These are phyloP conservation scores for Coelinius sp. DNA, from an alignment of 2,888 invertebrate species.

Conservation along the genomic window DNA sequence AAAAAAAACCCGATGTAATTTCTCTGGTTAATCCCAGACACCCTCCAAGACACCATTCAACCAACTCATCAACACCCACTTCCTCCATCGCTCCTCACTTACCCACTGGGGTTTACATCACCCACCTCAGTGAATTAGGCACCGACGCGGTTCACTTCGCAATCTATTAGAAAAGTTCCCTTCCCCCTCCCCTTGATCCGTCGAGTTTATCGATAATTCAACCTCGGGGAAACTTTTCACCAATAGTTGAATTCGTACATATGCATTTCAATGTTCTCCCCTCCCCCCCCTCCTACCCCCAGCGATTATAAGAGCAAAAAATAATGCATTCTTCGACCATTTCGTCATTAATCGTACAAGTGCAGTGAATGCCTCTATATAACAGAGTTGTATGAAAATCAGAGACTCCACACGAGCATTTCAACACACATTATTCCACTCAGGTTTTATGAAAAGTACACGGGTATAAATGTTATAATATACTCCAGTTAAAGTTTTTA, in stretches of 20 bases:
- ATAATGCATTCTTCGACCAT: no score
- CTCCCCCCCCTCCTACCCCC: no score
- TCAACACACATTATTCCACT: neutral
- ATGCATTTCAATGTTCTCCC: slow-evolving; percentile 5
- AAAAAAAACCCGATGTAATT: neutral
- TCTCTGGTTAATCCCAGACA: neutral
- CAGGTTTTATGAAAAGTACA: slow-evolving; percentile 13
- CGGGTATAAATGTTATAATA: neutral
- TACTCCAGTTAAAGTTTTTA: neutral
- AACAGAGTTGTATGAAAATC: neutral
- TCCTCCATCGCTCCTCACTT: slow-evolving; percentile 17
- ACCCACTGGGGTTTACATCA: slow-evolving; percentile 2
- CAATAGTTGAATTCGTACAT: slow-evolving; percentile 5
- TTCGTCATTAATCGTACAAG: neutral
- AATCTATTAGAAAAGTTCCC: slow-evolving; percentile 36
- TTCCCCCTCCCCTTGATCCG: neutral
- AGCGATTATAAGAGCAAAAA: neutral
- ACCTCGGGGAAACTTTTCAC: neutral
- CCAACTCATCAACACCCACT: slow-evolving; percentile 2
- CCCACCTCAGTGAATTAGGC: slow-evolving; percentile 32
- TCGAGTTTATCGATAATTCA: slow-evolving; percentile 14
- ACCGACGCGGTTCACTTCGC: slow-evolving; percentile 19
- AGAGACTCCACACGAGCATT: neutral
- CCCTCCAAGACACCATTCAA: neutral
- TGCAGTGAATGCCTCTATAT: neutral